Base-by-base conservation (phyloP, 2,113 vertebrate species). In the Gambusia holbrooki region DNA sequence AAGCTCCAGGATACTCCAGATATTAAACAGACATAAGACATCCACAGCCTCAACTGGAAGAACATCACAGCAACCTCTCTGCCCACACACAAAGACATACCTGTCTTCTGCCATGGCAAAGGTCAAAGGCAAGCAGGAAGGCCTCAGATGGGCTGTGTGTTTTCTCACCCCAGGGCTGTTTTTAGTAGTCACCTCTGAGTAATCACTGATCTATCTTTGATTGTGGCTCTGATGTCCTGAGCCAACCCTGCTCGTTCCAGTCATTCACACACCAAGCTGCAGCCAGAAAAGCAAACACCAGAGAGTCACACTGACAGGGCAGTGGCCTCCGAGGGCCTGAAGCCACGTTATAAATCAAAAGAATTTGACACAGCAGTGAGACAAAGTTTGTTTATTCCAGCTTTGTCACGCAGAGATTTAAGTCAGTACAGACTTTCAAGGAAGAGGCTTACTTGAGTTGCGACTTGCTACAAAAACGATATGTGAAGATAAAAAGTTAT, bases 271-370 rank as follows among this genome's bases (percentile, higher is more conserved):
- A 4, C 1, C 62, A 29, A 64, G 61, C 65, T 77, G 63, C 17
- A 54, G 62, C 32, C 65, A 51, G 27, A 83, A 89, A 88, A 80
- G 25, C 79, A 88, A 89, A 86, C 72, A 79, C 35, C 62, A 28
- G 54, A 0, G 9, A 61, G 70, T 45, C 65, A 67, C 40, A 28
- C 65, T 63, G 76, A 73, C 71, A 82, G 63, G 33, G 58, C 73
- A 76, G 62, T 14, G 25, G 60, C 71, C 65, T 84, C 79, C 45
- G 30, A 73, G n/a, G 72, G 54, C 28, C 61, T 68, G 30, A 45
- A 69, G 62, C 64, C 74, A 80, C 67, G 51, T 80, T 66, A 70
- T 32, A 68, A 84, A 42, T 66, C 30, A 68, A 75, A 62, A 30
- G 12, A 63, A 51, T 70, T 75, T 82, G 37, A 73, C 33, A 51